phyloP scores from a whole-genome alignment of 2,797 vertebrate species.

The Etheostoma perlongum region DNA sequence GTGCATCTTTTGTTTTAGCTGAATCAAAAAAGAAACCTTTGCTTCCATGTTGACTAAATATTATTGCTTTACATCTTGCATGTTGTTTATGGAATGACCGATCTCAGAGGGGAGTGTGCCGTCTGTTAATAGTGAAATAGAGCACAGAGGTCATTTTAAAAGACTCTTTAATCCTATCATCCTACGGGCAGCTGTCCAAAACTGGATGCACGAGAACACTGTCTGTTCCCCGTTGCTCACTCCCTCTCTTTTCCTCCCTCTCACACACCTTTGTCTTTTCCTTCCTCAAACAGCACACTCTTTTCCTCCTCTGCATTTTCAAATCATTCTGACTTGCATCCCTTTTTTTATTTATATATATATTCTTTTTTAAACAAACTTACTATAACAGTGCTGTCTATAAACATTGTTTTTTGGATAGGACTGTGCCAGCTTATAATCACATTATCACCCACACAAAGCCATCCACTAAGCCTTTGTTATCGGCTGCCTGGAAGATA shows the following conservation, averaged over 20 bases:
- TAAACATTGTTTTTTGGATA: slow-evolving; percentile 62
- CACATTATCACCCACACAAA: slow-evolving; percentile 67
- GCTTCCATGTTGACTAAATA: slow-evolving; percentile 2
- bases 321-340: slow-evolving; percentile 48
- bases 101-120: slow-evolving; percentile 35
- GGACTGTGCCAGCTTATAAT: slow-evolving; percentile 55
- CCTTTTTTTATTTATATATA: neutral
- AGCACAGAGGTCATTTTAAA: slow-evolving; percentile 72
- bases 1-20: slow-evolving; percentile 3
- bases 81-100: slow-evolving; percentile 61
- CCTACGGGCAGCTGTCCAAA: slow-evolving; percentile 74
- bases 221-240: slow-evolving; percentile 22
- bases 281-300: slow-evolving; percentile 53
- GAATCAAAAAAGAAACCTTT: neutral
- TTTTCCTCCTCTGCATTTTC: slow-evolving; percentile 46
- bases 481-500: slow-evolving; percentile 58
- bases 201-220: slow-evolving; percentile 68
- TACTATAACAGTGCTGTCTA: slow-evolving; percentile 45
- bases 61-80: slow-evolving; percentile 45
- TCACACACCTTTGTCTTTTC: slow-evolving; percentile 22
- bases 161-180: slow-evolving; percentile 78
- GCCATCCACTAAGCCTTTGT: slow-evolving; percentile 52
- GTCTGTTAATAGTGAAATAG: slow-evolving; percentile 69
- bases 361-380: slow-evolving; percentile 6
- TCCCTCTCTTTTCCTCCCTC: slow-evolving; percentile 25